A percentile compares a stretch with the other conserved stretches of the same genome.
These are phyloP conservation scores for Silurus lanzhouensis DNA, from an alignment of 2,797 vertebrate genomes.

Conservation along the genomic window DNA sequence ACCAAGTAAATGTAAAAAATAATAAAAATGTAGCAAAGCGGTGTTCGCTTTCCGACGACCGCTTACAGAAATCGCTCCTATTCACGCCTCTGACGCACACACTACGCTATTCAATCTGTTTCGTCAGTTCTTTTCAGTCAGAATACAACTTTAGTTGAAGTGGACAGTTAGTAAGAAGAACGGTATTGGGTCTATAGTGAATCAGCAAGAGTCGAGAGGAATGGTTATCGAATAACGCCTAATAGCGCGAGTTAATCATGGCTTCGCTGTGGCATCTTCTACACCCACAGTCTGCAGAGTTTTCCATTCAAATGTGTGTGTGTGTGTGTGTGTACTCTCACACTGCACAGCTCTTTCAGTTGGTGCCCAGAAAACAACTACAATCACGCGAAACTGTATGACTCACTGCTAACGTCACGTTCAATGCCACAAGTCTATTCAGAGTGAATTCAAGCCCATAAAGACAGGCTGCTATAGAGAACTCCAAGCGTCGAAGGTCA, in stretches of 20 bases:
- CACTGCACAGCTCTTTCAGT: neutral
- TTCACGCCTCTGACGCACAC: neutral
- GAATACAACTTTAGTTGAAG: neutral
- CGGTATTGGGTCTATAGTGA: conserved; percentile 20
- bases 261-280: neutral
- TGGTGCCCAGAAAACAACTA: neutral
- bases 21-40: neutral
- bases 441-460: neutral
- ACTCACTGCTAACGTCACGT: neutral
- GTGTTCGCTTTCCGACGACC: no score
- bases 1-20: neutral
- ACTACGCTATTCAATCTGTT: no score
- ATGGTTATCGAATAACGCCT: conserved; percentile 1
- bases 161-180: neutral
- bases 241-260: neutral
- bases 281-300: neutral
- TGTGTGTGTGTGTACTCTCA: neutral
- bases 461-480: neutral
- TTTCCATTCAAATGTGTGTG: neutral
- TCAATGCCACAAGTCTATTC: conserved; percentile 15
- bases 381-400: neutral
- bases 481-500: conserved; percentile 6
- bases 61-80: neutral
- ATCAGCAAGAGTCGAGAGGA: neutral
- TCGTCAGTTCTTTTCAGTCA: neutral